Base-by-base conservation (phyloP, 2,888 invertebrate species). In the Clepsis dumicolana region DNA sequence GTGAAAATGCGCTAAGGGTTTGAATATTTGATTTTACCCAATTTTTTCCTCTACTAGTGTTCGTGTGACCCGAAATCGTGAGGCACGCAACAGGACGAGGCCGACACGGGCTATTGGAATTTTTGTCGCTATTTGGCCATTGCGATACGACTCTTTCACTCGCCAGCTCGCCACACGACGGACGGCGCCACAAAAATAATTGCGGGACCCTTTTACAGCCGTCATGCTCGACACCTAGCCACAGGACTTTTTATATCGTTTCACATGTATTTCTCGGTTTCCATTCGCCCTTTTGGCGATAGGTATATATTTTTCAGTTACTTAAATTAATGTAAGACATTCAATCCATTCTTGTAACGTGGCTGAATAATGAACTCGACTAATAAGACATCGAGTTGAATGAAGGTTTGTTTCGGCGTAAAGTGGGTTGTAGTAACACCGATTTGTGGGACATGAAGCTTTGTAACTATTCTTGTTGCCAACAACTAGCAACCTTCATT, bases 31-130 rank as follows among this genome's bases (percentile, higher is more conserved):
- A 87, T 84, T 85, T 75, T 73, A 81, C 78, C 78, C 82, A 79
- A 83, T 79, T 82, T 82, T 83, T 81, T 80, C 56, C 54, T 80
- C 74, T 72, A 74, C 76, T 78, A 78, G 79, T 77, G 65, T 88
- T 88, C 89, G 89, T 89, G 89, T 75, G 88, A 87, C 88, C 90
- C 82, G 75, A 88, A 89, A 89, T 85, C 83, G 82, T 80, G 81
- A 72, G 80, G 84, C 90, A 90, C 90, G 90, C 90, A 82, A 89
- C 77, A 74, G 77, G 72, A 72, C 73, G 71, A 72, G 71, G 78
- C 72, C 73, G 76, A 78, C 80, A 81, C 80, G 79, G 77, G 78
- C 80, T 82, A 86, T 83, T 80, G 86, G 86, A 85, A 85, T 86
- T 87, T 86, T 84, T 81, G 79, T 78, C 79, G 81, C 79, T 80